phyloP scores from a whole-genome alignment of 2,113 vertebrate genomes.

The Osmerus eperlanus region DNA sequence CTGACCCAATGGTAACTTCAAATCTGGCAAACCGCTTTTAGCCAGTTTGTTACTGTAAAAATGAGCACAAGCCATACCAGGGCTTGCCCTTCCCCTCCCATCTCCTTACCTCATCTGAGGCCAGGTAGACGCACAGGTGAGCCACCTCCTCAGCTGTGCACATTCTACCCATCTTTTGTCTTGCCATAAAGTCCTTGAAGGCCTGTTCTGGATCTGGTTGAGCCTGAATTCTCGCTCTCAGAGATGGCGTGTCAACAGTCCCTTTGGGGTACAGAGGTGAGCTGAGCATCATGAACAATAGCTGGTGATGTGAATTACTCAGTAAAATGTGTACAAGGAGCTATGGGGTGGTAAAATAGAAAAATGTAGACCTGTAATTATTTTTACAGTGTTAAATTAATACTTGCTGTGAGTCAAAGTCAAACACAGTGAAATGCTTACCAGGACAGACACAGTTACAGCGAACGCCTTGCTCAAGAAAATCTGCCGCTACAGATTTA shows the following conservation, averaged over 20 bases:
- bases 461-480: conserved; percentile 87
- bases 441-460: conserved; percentile 95
- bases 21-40: too few species aligned
- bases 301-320: too few species aligned
- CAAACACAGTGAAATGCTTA: conserved; percentile 57
- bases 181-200: conserved; percentile 83
- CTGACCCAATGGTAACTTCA: too few species aligned
- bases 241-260: conserved; percentile 90
- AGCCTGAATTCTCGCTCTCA: conserved; percentile 85
- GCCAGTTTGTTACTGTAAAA: too few species aligned
- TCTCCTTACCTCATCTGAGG: conserved; percentile 89
- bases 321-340: too few species aligned
- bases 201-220: conserved; percentile 86
- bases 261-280: conserved; percentile 63
- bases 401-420: background rate
- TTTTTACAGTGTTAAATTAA: too few species aligned
- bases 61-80: too few species aligned
- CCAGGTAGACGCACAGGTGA: conserved; percentile 89
- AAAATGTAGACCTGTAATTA: too few species aligned
- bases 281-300: too few species aligned
- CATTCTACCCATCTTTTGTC: conserved; percentile 89
- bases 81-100: too few species aligned
- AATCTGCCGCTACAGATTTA: conserved; percentile 92
- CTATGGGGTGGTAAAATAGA: too few species aligned
- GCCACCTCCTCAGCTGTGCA: conserved; percentile 91